Evolutionary conservation across 2,113 vertebrate species (phyloP).

Genomic region (Tachycineta bicolor): DNA sequence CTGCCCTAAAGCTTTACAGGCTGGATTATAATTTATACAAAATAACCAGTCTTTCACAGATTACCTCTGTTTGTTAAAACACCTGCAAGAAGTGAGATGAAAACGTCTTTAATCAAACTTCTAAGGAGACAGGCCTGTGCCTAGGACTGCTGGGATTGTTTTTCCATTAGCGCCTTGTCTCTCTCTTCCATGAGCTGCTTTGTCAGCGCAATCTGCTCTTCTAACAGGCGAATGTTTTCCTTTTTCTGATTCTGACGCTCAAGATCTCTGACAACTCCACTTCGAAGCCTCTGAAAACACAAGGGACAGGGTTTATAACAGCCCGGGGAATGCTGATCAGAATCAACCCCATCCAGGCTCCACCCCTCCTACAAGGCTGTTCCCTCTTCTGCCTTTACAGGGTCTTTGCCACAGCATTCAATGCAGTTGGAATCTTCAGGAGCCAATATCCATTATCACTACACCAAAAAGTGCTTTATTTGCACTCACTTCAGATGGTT

Average conservation of each 20-base stretch:
- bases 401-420: not conserved
- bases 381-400: not conserved
- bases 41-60: not conserved
- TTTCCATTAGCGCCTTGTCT: slow-evolving; percentile 44
- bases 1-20: not conserved
- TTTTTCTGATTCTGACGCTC: slow-evolving; percentile 85
- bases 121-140: not conserved
- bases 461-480: not conserved
- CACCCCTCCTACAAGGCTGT: not conserved
- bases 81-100: not conserved
- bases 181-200: slow-evolving; percentile 81
- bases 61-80: not conserved
- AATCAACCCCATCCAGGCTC: not conserved
- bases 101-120: not conserved
- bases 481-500: not conserved
- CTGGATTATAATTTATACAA: not conserved
- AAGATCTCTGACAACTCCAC: slow-evolving; percentile 88
- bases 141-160: slow-evolving; percentile 64
- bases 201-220: slow-evolving; percentile 88
- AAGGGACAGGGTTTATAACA: not conserved
- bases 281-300: slow-evolving; percentile 85
- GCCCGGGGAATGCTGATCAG: not conserved
- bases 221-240: slow-evolving; percentile 84
- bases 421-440: rapidly evolving
- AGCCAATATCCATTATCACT: not conserved